Evolutionary conservation across 35 echinoderm and acorn worm genomes (phyloP).

Genomic region (Acanthaster planci): DNA sequence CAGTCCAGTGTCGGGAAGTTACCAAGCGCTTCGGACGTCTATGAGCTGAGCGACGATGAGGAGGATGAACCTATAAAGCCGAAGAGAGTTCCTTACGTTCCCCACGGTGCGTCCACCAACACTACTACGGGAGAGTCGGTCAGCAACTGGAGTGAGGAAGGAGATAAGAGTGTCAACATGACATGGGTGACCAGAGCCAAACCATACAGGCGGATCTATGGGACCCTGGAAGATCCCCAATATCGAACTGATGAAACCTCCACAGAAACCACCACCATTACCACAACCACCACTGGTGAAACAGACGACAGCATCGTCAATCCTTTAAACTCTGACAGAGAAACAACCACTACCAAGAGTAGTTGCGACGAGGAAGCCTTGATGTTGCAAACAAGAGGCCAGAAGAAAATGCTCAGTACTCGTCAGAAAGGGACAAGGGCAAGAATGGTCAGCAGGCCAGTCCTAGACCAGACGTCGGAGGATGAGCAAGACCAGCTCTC

Average conservation of each 20-base stretch:
- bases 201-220: not conserved
- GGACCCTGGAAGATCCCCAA: not conserved
- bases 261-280: not conserved
- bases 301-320: not conserved
- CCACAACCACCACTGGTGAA: not conserved
- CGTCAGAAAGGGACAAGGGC: not conserved
- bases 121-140: slow-evolving; percentile 11
- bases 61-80: not conserved
- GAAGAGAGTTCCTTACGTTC: not conserved
- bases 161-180: slow-evolving; percentile 24
- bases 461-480: slow-evolving; percentile 12
- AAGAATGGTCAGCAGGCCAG: not conserved
- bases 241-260: not conserved
- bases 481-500: not conserved
- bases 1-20: not conserved
- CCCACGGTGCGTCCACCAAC: not conserved
- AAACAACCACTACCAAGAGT: not conserved
- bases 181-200: slow-evolving; percentile 17
- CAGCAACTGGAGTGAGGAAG: slow-evolving; percentile 11
- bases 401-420: not conserved
- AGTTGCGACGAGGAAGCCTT: not conserved
- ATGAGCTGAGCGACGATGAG: slow-evolving; percentile 11
- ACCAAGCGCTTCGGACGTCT: not conserved
- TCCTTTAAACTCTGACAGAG: not conserved
- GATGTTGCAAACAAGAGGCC: not conserved